A percentile compares a stretch with the other conserved stretches of the same genome.
Conservation (phyloP, 2,888 invertebrate genomes). For the Anthophora plumipes region DNA sequence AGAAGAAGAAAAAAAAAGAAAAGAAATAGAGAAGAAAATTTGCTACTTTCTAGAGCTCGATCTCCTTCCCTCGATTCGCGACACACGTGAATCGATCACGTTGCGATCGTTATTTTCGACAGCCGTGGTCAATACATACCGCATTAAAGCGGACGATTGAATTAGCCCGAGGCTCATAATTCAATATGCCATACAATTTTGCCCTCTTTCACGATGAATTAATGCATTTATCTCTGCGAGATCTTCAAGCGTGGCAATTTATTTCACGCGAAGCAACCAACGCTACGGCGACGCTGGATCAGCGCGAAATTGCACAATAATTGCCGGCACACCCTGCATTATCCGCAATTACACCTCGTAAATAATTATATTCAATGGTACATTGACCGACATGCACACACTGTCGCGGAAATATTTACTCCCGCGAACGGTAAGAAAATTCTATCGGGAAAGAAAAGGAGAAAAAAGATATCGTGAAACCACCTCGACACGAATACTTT, state of each 20-base stretch:
- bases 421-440: background rate
- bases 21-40: no score
- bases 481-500: conserved; percentile 30
- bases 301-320: conserved; percentile 44
- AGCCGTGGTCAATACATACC: conserved; percentile 19
- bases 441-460: conserved; percentile 17
- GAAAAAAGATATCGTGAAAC: no score
- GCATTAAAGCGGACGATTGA: conserved; percentile 31
- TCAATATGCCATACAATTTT: conserved; percentile 38
- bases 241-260: conserved; percentile 45
- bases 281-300: conserved; percentile 35
- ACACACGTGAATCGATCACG: background rate
- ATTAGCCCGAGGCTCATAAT: conserved; percentile 29
- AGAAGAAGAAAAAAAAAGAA: no score
- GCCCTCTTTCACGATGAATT: conserved; percentile 43
- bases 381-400: conserved; percentile 8
- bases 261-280: conserved; percentile 40
- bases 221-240: conserved; percentile 40
- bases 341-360: conserved; percentile 42
- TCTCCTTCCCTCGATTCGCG: background rate
- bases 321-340: conserved; percentile 53
- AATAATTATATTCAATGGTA: conserved; percentile 39
- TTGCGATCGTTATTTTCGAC: background rate
- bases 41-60: no score
- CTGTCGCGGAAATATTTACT: conserved; percentile 1